Base-by-base conservation (phyloP, 2,797 vertebrate genomes). In the Rhinatrema bivittatum region DNA sequence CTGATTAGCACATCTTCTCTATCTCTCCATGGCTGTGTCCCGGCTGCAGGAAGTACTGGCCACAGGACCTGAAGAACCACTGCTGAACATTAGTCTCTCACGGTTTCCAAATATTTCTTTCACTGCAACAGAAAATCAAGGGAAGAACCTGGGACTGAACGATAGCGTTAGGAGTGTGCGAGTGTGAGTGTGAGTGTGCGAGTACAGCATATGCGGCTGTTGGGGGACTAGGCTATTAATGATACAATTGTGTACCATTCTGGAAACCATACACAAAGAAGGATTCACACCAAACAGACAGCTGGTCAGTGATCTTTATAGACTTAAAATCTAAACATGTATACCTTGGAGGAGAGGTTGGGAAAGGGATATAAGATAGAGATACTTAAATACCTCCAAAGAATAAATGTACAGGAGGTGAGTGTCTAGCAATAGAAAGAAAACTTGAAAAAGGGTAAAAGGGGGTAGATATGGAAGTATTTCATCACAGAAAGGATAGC, bases 81-180 rank as follows among this genome's bases (percentile, higher is more conserved):
- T 56, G 35, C 82, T 69, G 14, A 78, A 61, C 44, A 88, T 65
- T 26, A 88, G 70, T 13, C 84, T 87, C 62, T 97, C 86, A 53
- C 93, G 82, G 37, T 71, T 76, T 32, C 91, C 89, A 46, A 99
- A 98, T 18, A 80, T 87, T 65, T 90, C 85, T 1, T 74, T 68
- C 65, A 99, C 94, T 97, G 46, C 17, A 81, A 76, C 20, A 27
- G 26, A 57, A 52, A 68, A 0, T 46, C 36, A 26, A 1, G 10
- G 16, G 23, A 18, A 4, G 10, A 10, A 25, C 10, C 25, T 10
- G 13, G 4, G 13, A 25, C 10, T 13, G 10, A 10, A 25, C 10
- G 13, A 4, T 25, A 13, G 7, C 5, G 35, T 32, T 34, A 25
- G 22, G 49, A 21, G 35, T 11, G 2, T 1, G 10, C 14, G 6